Conservation (phyloP, 2,888 invertebrate species). For the Agapetus fuscipes region DNA sequence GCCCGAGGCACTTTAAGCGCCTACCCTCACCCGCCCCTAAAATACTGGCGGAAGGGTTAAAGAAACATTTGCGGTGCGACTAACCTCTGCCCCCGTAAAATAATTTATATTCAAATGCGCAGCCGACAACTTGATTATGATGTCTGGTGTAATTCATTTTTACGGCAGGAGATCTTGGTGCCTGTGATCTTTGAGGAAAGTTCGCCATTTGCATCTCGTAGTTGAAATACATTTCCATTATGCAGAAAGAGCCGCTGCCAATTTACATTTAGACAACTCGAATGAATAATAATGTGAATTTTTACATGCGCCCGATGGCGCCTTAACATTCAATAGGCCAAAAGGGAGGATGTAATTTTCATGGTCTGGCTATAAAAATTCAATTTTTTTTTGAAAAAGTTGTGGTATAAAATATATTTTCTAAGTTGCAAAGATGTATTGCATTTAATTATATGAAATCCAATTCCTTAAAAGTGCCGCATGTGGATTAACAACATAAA, state of each 20-base stretch:
- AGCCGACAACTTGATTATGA: conserved; percentile 22
- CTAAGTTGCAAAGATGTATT: too few relatives aligned
- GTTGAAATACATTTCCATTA: conserved; percentile 23
- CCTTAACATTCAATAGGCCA: too few relatives aligned
- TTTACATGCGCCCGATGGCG: too few relatives aligned
- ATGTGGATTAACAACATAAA: too few relatives aligned
- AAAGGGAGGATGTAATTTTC: too few relatives aligned
- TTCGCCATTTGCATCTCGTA: conserved; percentile 21
- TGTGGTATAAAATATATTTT: too few relatives aligned
- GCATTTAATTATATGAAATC: too few relatives aligned
- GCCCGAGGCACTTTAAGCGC: conserved; percentile 4
- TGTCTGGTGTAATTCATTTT: conserved; percentile 22
- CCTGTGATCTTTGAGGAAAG: conserved; percentile 15
- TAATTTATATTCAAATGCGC: conserved; percentile 22
- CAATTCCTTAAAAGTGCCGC: too few relatives aligned
- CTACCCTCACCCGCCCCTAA: not conserved
- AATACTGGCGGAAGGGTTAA: conserved; percentile 18
- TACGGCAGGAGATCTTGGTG: conserved; percentile 9
- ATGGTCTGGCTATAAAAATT: too few relatives aligned
- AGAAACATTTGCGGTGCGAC: conserved; percentile 15
- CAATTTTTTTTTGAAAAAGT: too few relatives aligned
- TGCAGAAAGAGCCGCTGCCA: conserved; percentile 22
- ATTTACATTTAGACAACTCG: conserved; percentile 37
- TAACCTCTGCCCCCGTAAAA: conserved; percentile 18
- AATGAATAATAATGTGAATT: conserved; percentile 33